Evolutionary conservation across 2,888 invertebrate genomes (phyloP).

Genomic region (Coleophora flavipennella): DNA sequence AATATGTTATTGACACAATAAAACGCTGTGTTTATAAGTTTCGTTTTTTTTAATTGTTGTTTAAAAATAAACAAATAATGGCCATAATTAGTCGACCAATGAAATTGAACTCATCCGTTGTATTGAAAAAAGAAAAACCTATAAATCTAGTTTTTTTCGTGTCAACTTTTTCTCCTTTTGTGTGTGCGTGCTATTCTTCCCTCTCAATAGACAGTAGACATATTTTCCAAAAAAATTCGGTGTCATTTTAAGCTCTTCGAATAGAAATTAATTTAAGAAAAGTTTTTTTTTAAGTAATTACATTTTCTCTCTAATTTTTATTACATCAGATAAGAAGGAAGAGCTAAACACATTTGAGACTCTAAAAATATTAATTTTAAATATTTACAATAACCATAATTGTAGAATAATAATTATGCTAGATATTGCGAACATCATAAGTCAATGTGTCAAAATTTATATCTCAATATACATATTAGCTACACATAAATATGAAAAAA

Average conservation of each 20-base stretch:
- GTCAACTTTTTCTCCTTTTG: too few relatives aligned
- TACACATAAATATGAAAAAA: conserved; percentile 50
- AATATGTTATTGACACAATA: too few relatives aligned
- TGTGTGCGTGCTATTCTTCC: too few relatives aligned
- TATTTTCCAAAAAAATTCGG: conserved; percentile 17
- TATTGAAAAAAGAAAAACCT: too few relatives aligned
- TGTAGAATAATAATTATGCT: conserved; percentile 24
- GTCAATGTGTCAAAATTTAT: conserved; percentile 25
- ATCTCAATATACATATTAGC: conserved; percentile 15
- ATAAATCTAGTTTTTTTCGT: too few relatives aligned
- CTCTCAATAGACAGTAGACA: too few relatives aligned
- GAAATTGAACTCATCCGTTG: too few relatives aligned
- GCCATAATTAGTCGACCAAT: too few relatives aligned
- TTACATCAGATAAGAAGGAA: conserved; percentile 18
- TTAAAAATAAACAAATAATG: too few relatives aligned
- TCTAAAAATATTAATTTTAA: conserved; percentile 22
- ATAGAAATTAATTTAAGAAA: conserved; percentile 13
- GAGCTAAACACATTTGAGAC: conserved; percentile 20
- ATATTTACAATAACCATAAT: conserved; percentile 49
- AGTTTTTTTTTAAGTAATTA: too few relatives aligned
- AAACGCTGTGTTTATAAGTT: too few relatives aligned
- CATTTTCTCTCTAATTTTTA: background rate
- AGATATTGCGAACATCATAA: conserved; percentile 60
- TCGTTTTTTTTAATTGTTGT: too few relatives aligned
- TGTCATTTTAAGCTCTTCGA: conserved; percentile 38